Base-by-base conservation (phyloP, 1,140 invertebrate genomes). In the Drosophila gunungcola region DNA sequence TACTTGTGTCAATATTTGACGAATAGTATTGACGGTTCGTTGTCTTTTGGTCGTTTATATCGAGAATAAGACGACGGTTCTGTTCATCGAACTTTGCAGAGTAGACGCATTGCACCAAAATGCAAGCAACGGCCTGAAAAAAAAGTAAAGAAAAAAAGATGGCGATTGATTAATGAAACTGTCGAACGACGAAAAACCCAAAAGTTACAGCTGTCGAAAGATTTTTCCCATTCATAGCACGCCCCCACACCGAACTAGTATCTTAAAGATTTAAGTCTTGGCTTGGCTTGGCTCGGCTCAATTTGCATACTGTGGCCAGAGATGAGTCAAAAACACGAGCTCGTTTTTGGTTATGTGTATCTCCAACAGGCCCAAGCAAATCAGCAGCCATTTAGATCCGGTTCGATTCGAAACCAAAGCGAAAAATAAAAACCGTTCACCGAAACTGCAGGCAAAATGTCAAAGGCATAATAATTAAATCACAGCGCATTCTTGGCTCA, bases 1-100 rank as follows among this genome's bases (percentile, higher is more conserved):
- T 93, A 95, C 95, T 95, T 70, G 94, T 94, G 85, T 95, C 94
- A 92, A 95, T 95, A 83, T 95, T 95, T 72, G 95, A 95, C 90
- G 95, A 95, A 69, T 95, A 94, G 77, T 95, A 96, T 92, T 96
- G 95, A 51, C 84, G 81, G 52, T 92, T 92, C 73, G 93, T 95
- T 91, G 95, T 95, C 80, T 95, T 94, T 63, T 93, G 92, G 73
- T 96, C 95, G 80, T 95, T 93, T 46, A 96, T 95, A 73, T 95
- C 93, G 5, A 95, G 93, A 48, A 95, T 94, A 6, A 95, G 92
- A 73, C 91, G 91, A 70, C 91, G 88, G 80, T 92, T 91, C 75
- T 92, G 90, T 82, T 85, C 73, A 80, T 91, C 90, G 48, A 78
- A 90, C 54, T 90, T 91, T 32, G 78, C 83, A 88, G 86, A 89